These are phyloP conservation scores for Ceratina australensis DNA, from an alignment of 1,140 invertebrate genomes.

Conservation along the genomic window DNA sequence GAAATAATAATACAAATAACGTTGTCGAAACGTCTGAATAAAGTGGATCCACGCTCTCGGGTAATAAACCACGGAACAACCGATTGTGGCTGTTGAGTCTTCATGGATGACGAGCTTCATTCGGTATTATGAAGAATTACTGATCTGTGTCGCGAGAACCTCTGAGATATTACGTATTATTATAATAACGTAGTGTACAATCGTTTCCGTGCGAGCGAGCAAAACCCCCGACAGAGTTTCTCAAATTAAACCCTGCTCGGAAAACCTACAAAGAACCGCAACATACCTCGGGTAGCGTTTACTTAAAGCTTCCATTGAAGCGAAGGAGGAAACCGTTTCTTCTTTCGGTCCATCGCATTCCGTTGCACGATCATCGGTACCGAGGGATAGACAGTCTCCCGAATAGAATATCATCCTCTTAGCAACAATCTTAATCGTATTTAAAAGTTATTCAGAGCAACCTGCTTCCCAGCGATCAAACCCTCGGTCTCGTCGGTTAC, in stretches of 20 bases:
- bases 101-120: neutral
- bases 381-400: neutral
- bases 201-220: no score
- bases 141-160: neutral
- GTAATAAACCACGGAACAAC: neutral
- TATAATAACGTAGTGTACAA: neutral
- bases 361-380: neutral
- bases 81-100: neutral
- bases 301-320: neutral
- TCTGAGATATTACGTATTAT: neutral
- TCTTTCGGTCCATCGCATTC: neutral
- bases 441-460: conserved; percentile 56
- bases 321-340: neutral
- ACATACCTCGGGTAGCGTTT: neutral
- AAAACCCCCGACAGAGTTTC: neutral
- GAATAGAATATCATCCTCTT: conserved; percentile 56
- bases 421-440: conserved; percentile 65
- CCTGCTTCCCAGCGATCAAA: conserved; percentile 44
- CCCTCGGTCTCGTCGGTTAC: conserved; percentile 54
- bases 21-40: no score
- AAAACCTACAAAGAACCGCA: neutral
- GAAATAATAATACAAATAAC: no score
- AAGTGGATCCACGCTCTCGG: no score
- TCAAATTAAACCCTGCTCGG: neutral
- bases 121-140: neutral